Evolutionary conservation across 2,888 invertebrate genomes (phyloP), one percentile per base, ranked within the genome.

Genomic region (Halocaridina rubra): DNA sequence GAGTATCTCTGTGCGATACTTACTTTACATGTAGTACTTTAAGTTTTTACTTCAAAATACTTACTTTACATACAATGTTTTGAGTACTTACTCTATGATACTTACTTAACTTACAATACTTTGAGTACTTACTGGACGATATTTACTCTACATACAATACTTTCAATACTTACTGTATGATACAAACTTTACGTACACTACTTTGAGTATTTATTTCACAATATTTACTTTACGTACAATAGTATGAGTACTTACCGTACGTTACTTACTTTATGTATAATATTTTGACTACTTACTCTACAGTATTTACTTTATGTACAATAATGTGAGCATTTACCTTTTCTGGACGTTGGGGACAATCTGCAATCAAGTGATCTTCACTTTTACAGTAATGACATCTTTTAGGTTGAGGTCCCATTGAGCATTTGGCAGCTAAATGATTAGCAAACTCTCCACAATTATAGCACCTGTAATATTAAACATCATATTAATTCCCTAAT

Each of bases 371-470:
- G 91, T 97, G 97, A 90, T 95, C 96, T 89, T 95, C 95, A 89
- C 95, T 94, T 91, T 96, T 96, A 91, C 97, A 97, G 90, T 94
- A 94, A 92, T 97, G 97, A 91, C 97, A 97, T 90, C 96, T 93
- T 92, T 97, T 97, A 89, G 97, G 97, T 92, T 96, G 95, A 77
- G 97, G 97, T 16, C 96, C 96, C 90, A 95, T 92, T 88, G 94
- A 94, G 91, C 97, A 97, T 91, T 96, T 96, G 46, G 96, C 95
- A 39, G 97, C 97, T 90, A 97, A 95, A 92, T 97, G 97, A 91
- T 97, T 97, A 74, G 96, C 95, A 90, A 97, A 96, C 91, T 96
- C 96, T 3, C 97, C 97, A 90, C 97, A 97, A 91, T 97, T 97
- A 91, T 97, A 97, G 92, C 97, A 97, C 90, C 96, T 96, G 91